Percentiles rank a stretch among this genome's conserved stretches.
phyloP scores from a whole-genome alignment of 2,888 invertebrate species.

The Ramazzottius varieornatus region DNA sequence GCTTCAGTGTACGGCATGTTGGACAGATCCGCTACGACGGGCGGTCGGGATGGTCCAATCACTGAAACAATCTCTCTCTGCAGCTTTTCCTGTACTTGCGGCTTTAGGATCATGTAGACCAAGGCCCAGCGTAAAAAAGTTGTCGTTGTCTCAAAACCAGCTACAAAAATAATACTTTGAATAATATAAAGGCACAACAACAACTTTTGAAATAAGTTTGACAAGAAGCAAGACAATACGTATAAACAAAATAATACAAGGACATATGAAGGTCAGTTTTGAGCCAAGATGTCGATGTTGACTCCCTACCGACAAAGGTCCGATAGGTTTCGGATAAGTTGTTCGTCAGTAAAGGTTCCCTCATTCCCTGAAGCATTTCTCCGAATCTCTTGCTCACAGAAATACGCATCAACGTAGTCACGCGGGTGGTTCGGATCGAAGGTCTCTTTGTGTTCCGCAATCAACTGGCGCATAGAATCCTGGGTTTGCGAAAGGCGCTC shows the following conservation, averaged over 20 bases:
- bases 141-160: neutral
- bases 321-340: constrained; percentile 8
- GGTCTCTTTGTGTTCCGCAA: constrained; percentile 8
- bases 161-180: neutral
- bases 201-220: neutral
- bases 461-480: neutral
- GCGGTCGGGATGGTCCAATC: neutral
- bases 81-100: neutral
- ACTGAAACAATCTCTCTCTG: neutral
- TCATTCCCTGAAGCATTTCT: neutral
- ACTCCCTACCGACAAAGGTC: no score
- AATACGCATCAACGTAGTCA: constrained; percentile 10
- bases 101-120: neutral
- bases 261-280: no score
- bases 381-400: constrained; percentile 6
- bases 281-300: no score
- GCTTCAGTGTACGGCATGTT: constrained; percentile 9
- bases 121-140: neutral
- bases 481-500: neutral
- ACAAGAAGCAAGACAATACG: no score
- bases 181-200: neutral
- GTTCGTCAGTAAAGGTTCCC: constrained; percentile 7
- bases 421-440: constrained; percentile 9
- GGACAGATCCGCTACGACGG: constrained; percentile 6
- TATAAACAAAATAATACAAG: no score